phyloP scores from a whole-genome alignment of 2,797 vertebrate genomes.

The Orestias chungarensis region DNA sequence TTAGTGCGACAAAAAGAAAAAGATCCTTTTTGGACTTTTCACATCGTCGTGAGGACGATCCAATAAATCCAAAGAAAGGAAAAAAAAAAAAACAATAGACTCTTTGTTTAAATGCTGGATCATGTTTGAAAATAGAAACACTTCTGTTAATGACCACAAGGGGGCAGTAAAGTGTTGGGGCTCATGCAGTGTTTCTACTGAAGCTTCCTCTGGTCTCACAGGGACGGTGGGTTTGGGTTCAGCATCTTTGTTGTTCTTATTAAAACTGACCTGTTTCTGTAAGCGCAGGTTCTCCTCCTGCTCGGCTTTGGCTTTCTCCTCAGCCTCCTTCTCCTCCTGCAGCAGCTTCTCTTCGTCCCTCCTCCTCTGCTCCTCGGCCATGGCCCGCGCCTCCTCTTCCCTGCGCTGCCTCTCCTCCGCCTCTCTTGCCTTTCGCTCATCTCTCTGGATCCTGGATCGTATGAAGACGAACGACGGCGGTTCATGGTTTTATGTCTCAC shows the following conservation, averaged over 20 bases:
- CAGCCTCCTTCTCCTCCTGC: conserved; percentile 87
- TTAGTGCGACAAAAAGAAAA: conserved; percentile 38
- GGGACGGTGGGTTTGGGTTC: too few species aligned
- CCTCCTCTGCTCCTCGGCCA: conserved; percentile 79
- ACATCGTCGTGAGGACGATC: conserved; percentile 10
- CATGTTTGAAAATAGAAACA: conserved; percentile 29
- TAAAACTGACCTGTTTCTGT: conserved; percentile 87
- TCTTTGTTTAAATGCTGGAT: conserved; percentile 2
- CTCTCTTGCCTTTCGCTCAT: conserved; percentile 82
- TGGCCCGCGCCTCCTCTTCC: conserved; percentile 84
- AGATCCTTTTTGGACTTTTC: conserved; percentile 55
- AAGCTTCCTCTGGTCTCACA: too few species aligned
- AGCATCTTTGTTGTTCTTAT: background rate
- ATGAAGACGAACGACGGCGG: background rate
- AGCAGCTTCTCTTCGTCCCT: conserved; percentile 78
- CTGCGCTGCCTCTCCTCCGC: conserved; percentile 82
- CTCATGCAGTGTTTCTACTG: too few species aligned
- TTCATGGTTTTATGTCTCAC: too few species aligned
- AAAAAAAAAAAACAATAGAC: background rate
- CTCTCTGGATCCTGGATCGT: conserved; percentile 77
- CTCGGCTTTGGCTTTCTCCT: conserved; percentile 84
- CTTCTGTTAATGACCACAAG: conserved; percentile 55
- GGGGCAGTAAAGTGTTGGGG: conserved; percentile 37
- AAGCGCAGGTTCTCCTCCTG: conserved; percentile 89
- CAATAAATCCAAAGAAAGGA: conserved; percentile 42